Evolutionary conservation across 2,888 invertebrate genomes (phyloP).

Genomic region (Andrena dorsata): DNA sequence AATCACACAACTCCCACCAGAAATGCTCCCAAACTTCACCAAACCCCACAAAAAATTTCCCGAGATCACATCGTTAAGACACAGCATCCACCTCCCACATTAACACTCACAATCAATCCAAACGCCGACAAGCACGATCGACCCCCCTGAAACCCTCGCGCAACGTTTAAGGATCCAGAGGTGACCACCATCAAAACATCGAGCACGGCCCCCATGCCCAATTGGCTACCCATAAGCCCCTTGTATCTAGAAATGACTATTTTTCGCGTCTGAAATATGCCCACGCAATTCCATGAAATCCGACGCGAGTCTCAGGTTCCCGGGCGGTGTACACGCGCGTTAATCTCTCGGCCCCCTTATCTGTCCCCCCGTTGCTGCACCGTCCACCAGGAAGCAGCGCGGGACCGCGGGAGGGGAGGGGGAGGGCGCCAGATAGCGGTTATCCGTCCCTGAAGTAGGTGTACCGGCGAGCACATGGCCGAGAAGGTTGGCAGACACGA

Average conservation of each 20-base stretch:
- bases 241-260: slow-evolving; percentile 51
- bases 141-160: too few species aligned
- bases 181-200: neutral
- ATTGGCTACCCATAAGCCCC: slow-evolving; percentile 20
- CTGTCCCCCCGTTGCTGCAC: slow-evolving; percentile 42
- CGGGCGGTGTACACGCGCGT: slow-evolving; percentile 46
- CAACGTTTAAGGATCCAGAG: too few species aligned
- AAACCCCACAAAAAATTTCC: too few species aligned
- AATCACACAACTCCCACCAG: too few species aligned
- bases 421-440: slow-evolving; percentile 63
- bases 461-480: slow-evolving; percentile 64
- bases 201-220: neutral
- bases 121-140: too few species aligned
- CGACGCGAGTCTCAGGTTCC: slow-evolving; percentile 55
- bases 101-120: too few species aligned
- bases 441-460: slow-evolving; percentile 70
- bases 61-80: too few species aligned
- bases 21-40: too few species aligned
- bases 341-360: slow-evolving; percentile 58
- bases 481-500: slow-evolving; percentile 78
- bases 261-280: slow-evolving; percentile 59
- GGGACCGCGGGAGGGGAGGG: neutral
- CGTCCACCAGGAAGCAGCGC: slow-evolving; percentile 33
- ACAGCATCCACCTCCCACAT: too few species aligned
- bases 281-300: slow-evolving; percentile 61